Evolutionary conservation across 2,113 vertebrate species (phyloP).

Genomic region (Ahaetulla prasina): DNA sequence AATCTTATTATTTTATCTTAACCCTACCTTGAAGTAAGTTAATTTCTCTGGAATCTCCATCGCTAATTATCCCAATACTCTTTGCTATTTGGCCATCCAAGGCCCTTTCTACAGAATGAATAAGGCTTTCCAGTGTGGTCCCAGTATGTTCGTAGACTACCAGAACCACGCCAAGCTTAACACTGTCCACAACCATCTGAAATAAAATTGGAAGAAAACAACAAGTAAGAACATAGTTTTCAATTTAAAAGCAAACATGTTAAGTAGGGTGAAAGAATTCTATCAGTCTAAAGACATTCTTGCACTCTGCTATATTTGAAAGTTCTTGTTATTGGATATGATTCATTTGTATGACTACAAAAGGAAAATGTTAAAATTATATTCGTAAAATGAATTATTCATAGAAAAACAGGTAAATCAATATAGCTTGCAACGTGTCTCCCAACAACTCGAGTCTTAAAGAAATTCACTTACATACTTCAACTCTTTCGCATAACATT

Average conservation of each 20-base stretch:
- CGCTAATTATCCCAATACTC: constrained; percentile 76
- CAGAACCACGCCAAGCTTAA: constrained; percentile 61
- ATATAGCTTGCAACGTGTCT: neutral
- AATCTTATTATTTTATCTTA: neutral
- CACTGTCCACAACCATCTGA: constrained; percentile 75
- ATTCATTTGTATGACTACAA: neutral
- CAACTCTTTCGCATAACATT: neutral
- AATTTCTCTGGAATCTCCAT: constrained; percentile 75
- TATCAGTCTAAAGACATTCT: neutral
- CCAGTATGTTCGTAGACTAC: constrained; percentile 76
- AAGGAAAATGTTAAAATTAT: neutral
- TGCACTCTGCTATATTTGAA: neutral
- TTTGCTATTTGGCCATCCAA: constrained; percentile 63
- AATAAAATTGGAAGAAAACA: constrained; percentile 6
- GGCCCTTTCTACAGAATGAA: constrained; percentile 65
- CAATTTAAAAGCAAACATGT: neutral
- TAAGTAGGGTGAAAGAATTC: too few species aligned
- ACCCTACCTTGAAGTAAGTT: constrained; percentile 72
- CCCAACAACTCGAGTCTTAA: neutral
- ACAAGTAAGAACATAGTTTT: neutral
- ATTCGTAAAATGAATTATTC: neutral
- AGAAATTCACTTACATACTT: neutral
- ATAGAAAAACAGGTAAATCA: neutral
- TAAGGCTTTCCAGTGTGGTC: constrained; percentile 69
- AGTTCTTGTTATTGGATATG: neutral